Conservation (phyloP, 2,888 invertebrate genomes). For the Hydroisotoma schaefferi region DNA sequence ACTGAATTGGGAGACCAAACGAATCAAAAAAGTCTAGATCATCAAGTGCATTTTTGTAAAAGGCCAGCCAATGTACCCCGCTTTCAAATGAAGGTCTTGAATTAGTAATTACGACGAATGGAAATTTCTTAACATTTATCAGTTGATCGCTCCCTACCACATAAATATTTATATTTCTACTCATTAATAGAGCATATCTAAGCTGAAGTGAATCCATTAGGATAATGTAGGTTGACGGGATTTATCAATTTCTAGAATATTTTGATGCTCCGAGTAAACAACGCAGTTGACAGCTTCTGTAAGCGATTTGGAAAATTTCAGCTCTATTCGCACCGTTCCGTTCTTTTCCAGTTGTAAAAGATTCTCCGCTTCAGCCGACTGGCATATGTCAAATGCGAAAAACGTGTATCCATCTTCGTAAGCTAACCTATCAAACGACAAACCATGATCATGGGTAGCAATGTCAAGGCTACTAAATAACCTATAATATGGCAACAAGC, state of each 20-base stretch:
- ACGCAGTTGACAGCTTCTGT: conserved; percentile 26
- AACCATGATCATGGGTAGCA: conserved; percentile 8
- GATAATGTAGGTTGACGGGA: conserved; percentile 12
- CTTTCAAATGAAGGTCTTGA: neutral
- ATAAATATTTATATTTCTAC: neutral
- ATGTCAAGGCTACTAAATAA: conserved; percentile 11
- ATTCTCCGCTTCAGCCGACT: conserved; percentile 13
- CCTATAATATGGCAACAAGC: conserved; percentile 17
- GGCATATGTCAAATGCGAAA: conserved; percentile 28
- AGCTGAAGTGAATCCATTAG: conserved; percentile 26
- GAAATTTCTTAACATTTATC: neutral
- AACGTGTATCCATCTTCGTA: conserved; percentile 15
- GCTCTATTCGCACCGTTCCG: conserved; percentile 26
- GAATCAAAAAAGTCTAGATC: conserved; percentile 20
- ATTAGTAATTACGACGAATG: conserved; percentile 15
- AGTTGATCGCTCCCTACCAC: conserved; percentile 20
- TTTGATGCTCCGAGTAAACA: conserved; percentile 28
- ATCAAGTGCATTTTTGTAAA: neutral
- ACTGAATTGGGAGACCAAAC: conserved; percentile 9
- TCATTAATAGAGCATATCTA: conserved; percentile 8
- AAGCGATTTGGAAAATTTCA: conserved; percentile 20
- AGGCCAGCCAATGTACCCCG: conserved; percentile 21
- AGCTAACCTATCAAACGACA: conserved; percentile 2
- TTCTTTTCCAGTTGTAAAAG: conserved; percentile 18
- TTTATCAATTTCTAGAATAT: conserved; percentile 28